These are phyloP conservation scores for Tinamus guttatus DNA, from an alignment of 2,113 vertebrate species.

Conservation along the genomic window DNA sequence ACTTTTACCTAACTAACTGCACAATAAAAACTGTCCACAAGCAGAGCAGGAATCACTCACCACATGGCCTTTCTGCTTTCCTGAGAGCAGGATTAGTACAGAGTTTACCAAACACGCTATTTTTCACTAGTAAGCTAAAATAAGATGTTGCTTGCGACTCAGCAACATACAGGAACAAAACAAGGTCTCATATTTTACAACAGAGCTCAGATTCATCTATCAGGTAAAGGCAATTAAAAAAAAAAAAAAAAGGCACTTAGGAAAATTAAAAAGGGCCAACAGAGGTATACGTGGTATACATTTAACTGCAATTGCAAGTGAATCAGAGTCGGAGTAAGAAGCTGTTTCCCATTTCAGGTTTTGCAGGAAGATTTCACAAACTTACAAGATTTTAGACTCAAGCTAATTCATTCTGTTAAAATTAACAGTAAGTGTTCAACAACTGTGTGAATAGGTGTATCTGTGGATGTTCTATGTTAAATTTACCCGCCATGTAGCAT, in stretches of 20 bases:
- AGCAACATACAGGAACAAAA: neutral
- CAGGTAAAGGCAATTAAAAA: neutral
- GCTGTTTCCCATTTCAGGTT: neutral
- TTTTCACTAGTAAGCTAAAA: neutral
- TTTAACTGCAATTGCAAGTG: neutral
- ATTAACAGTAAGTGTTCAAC: neutral
- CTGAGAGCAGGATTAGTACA: neutral
- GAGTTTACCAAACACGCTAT: neutral
- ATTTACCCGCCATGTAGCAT: neutral
- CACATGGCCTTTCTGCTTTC: neutral
- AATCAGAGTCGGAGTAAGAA: neutral
- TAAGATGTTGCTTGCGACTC: neutral
- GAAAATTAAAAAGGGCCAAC: neutral
- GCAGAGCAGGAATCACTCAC: neutral
- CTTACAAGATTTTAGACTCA: neutral
- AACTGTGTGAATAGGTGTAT: rapidly evolving
- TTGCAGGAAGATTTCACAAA: neutral
- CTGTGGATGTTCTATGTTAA: neutral
- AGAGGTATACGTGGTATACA: neutral
- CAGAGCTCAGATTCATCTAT: neutral
- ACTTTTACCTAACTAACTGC: neutral
- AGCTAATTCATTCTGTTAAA: neutral
- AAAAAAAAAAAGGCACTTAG: neutral
- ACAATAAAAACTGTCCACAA: neutral
- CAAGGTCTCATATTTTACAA: neutral